Percentiles rank a stretch among this genome's conserved stretches.
Conservation (phyloP, 2,113 vertebrate genomes). For the Piprites chloris region DNA sequence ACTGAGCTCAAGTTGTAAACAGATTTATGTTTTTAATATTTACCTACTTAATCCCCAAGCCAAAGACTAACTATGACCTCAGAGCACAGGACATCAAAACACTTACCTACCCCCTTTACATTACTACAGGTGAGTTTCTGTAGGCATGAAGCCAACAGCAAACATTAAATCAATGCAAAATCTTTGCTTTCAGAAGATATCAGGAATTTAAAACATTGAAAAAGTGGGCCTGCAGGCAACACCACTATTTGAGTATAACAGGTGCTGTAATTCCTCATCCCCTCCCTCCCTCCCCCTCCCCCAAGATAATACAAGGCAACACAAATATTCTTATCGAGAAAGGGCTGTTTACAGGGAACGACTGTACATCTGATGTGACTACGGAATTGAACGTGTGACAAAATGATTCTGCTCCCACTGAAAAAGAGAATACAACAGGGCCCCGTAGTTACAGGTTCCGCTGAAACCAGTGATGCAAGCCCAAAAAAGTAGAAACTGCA, state of each 20-base stretch:
- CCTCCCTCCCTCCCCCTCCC: neutral
- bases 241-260: neutral
- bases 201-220: neutral
- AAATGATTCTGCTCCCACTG: conserved; percentile 39
- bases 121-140: conserved; percentile 2
- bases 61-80: neutral
- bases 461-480: conserved; percentile 31
- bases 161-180: neutral
- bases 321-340: conserved; percentile 17
- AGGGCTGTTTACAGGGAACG: conserved; percentile 29
- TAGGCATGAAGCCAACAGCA: neutral
- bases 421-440: neutral
- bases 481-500: conserved; percentile 23
- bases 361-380: neutral
- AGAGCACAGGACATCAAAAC: neutral
- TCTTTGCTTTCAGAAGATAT: neutral
- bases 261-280: neutral
- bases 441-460: neutral
- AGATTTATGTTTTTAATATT: conserved; percentile 9
- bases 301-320: conserved; percentile 36
- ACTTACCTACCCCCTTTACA: neutral
- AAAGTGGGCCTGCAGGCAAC: conserved; percentile 22
- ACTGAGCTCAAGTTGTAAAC: conserved; percentile 6
- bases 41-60: conserved; percentile 9
- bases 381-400: conserved; percentile 1